Conservation (phyloP, 2,888 invertebrate genomes). For the Stenolophus ochropezus region DNA sequence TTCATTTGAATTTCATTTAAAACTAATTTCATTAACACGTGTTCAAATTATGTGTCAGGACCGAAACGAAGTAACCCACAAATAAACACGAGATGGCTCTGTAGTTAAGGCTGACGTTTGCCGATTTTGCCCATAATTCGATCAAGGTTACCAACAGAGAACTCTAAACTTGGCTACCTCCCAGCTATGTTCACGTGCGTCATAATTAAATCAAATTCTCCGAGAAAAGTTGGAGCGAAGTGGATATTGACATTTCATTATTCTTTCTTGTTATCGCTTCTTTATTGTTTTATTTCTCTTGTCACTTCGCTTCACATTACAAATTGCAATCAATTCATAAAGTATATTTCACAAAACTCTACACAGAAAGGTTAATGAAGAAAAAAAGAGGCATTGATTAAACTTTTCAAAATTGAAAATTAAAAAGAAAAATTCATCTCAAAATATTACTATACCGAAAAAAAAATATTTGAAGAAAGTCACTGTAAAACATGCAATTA, state of each 20-base stretch:
- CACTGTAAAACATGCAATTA: too few species aligned
- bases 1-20: slow-evolving; percentile 48
- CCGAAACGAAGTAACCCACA: slow-evolving; percentile 34
- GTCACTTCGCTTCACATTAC: too few species aligned
- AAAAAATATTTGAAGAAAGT: too few species aligned
- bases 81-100: slow-evolving; percentile 7
- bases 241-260: not conserved
- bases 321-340: too few species aligned
- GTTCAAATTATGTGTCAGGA: slow-evolving; percentile 45
- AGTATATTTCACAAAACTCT: too few species aligned
- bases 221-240: slow-evolving; percentile 5
- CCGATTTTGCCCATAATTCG: slow-evolving; percentile 23
- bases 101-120: slow-evolving; percentile 6
- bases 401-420: too few species aligned
- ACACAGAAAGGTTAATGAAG: too few species aligned
- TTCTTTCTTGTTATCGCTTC: not conserved
- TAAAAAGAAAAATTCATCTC: too few species aligned
- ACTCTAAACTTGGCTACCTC: slow-evolving; percentile 19
- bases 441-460: too few species aligned
- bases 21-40: slow-evolving; percentile 45
- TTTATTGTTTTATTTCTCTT: not conserved
- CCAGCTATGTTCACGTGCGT: not conserved
- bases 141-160: slow-evolving; percentile 6
- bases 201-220: slow-evolving; percentile 19
- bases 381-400: too few species aligned